A percentile compares a stretch with the other conserved stretches of the same genome.
Evolutionary conservation across 2,888 invertebrate genomes (phyloP).

Genomic region (Aricia artaxerxes): DNA sequence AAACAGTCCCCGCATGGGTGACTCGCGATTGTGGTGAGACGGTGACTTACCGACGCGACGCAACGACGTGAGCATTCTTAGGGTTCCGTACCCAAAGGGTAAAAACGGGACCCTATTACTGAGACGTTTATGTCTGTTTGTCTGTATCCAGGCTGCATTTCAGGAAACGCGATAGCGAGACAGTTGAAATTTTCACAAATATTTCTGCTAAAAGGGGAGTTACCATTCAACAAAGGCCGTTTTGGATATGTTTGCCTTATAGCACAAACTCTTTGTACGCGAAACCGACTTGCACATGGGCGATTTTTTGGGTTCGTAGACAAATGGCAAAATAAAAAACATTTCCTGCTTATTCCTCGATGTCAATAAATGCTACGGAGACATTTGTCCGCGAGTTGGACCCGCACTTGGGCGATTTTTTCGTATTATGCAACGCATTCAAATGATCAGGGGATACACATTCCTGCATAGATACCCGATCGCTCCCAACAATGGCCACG

Average conservation of each 20-base stretch:
- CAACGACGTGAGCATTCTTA: background rate
- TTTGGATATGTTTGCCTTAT: no score
- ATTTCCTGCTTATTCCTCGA: no score
- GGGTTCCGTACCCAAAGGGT: background rate
- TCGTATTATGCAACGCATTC: slow-evolving; percentile 42
- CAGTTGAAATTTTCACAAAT: no score
- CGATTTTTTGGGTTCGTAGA: no score
- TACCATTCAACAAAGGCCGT: no score
- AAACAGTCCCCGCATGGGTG: slow-evolving; percentile 5
- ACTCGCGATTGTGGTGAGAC: background rate
- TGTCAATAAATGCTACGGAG: no score
- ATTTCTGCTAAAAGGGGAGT: no score
- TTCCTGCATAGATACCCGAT: slow-evolving; percentile 40
- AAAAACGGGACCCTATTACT: background rate
- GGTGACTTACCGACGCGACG: background rate
- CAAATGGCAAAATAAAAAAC: no score
- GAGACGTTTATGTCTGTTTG: background rate
- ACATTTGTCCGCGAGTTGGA: background rate
- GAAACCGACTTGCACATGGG: no score
- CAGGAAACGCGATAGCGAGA: background rate
- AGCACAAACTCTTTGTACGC: no score
- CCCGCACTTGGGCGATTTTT: background rate
- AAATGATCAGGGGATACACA: slow-evolving; percentile 41
- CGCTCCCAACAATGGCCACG: slow-evolving; percentile 7
- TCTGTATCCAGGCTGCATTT: background rate